Evolutionary conservation across 2,113 vertebrate genomes (phyloP), one percentile per base, ranked within the genome.

Genomic region (Aegotheles bennettii): DNA sequence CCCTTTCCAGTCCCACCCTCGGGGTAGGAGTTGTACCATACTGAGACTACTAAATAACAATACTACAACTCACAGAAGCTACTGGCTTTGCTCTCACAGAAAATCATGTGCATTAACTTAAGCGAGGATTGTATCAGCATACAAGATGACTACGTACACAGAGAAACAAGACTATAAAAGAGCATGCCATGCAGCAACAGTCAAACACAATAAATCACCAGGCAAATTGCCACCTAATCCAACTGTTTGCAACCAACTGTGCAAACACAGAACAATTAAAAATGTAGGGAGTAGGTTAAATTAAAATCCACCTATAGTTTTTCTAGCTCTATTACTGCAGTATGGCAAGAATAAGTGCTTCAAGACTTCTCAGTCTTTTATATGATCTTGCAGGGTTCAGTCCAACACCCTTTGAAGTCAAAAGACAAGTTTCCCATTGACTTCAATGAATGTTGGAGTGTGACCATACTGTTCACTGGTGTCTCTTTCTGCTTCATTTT

Each of bases 391-490:
- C 35, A 81, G 28, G 16, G n/a, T 51, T 91, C 38, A 83, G 59
- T 21, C 29, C 76, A 83, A 56, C 11, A 13, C 6, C 31, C n/a
- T 94, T 94, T 91, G 71, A 96, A 95, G 63, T 84, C n/a, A 92
- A 80, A 92, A 87, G 57, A 25, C 48, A 84, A 89, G 25, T 81
- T 95, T 83, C 56, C 68, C 53, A 54, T 45, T 90, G 85, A 93
- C 70, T 89, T 81, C 56, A 78, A 63, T 64, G 61, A 92, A 48
- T 20, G 12, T 9, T 67, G 71, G 36, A 87, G 42, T 3, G 7
- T 23, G 29, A 35, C 54, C 74, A 71, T 83, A 57, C 35, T 83
- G 61, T 70, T 94, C 5, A 3, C 64, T 88, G 47, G 40, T 67
- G 74, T 79, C 70, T 85, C 38, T 64, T 87, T 87, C 77, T 91